Evolutionary conservation across 2,113 vertebrate genomes (phyloP).

Genomic region (Micronycteris hirsuta): DNA sequence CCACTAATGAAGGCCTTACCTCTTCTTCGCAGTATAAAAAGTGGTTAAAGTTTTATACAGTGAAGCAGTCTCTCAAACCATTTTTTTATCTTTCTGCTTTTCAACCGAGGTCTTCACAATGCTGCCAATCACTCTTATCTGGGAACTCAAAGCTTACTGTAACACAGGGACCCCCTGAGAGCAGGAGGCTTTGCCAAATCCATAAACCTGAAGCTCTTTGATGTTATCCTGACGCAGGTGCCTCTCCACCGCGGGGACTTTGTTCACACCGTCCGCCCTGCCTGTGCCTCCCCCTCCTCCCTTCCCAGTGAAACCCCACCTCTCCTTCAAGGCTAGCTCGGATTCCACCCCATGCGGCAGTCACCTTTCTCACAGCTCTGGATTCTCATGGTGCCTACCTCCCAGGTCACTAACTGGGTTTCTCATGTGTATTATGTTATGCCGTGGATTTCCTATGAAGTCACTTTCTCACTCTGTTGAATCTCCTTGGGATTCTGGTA

Average conservation of each 20-base stretch:
- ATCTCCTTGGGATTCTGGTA: not conserved
- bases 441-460: not conserved
- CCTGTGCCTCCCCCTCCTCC: not conserved
- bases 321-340: slow-evolving; percentile 32
- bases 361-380: slow-evolving; percentile 42
- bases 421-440: not conserved
- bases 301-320: not conserved
- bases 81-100: slow-evolving; percentile 4
- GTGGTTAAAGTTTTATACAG: not conserved
- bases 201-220: slow-evolving; percentile 28
- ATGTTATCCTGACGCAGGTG: not conserved
- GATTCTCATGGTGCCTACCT: not conserved
- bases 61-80: not conserved
- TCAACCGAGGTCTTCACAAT: slow-evolving; percentile 28
- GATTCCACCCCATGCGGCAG: not conserved
- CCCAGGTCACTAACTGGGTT: not conserved
- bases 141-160: not conserved
- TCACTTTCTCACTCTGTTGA: not conserved
- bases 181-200: not conserved
- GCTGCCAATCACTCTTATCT: slow-evolving; percentile 35
- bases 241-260: not conserved
- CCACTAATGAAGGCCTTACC: not conserved
- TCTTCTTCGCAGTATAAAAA: not conserved
- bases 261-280: not conserved
- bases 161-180: not conserved